These are phyloP conservation scores for Zootoca vivipara DNA, from an alignment of 2,113 vertebrate species.

Conservation along the genomic window DNA sequence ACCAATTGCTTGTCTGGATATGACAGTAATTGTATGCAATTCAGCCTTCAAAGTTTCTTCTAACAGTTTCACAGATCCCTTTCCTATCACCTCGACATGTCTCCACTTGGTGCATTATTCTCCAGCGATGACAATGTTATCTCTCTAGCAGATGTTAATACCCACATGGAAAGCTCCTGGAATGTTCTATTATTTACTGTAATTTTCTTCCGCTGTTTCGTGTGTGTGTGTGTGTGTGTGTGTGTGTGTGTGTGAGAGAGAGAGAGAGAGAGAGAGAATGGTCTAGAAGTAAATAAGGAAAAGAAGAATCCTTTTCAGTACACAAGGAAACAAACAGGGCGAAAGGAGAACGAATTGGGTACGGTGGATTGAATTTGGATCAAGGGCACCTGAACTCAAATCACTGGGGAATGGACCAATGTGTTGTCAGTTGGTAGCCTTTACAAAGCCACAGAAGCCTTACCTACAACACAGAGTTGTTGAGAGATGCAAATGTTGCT, in stretches of 20 bases:
- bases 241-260: no score
- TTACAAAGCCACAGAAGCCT: not conserved
- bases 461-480: not conserved
- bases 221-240: not conserved
- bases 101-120: not conserved
- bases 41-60: constrained; percentile 24
- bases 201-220: not conserved
- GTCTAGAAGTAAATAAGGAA: not conserved
- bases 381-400: not conserved
- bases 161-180: constrained; percentile 9
- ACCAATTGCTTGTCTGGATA: constrained; percentile 25
- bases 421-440: not conserved
- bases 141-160: constrained; percentile 27
- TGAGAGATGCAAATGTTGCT: not conserved
- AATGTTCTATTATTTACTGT: constrained; percentile 14
- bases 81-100: not conserved
- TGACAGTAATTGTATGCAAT: not conserved
- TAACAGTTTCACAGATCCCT: not conserved
- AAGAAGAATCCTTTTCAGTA: not conserved
- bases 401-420: not conserved
- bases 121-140: not conserved
- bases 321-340: not conserved
- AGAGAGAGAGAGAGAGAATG: not conserved
- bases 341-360: not conserved
- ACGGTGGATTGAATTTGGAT: not conserved